Evolutionary conservation across 2,888 invertebrate species (phyloP), one percentile per base, ranked within the genome.

Genomic region (Craniophora ligustri): DNA sequence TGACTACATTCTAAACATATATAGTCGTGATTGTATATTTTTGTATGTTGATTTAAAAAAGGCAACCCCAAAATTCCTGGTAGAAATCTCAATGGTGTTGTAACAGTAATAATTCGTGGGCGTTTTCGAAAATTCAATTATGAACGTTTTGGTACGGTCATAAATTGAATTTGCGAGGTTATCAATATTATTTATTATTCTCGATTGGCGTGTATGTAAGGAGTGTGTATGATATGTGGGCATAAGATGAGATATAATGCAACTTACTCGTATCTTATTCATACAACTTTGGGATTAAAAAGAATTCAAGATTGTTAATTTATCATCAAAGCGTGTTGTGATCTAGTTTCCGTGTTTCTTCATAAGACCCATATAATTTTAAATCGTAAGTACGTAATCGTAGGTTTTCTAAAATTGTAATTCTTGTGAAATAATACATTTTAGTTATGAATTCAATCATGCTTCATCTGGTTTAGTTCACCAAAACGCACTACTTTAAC

Each of bases 141-240:
- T 57, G 59, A 57, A 54, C 46, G 40, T 64, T 75, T 73, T 70
- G 71, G 66, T 57, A 35, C 68, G 70, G 59, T 73, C 69, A 67
- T 77, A 80, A 78, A 81, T 81, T 80, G 74, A 75, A 76, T 77
- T 77, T 69, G 71, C 66, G 51, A 61, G 65, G 69, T 77, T 75
- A 67, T 55, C 65, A 55, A 72, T 75, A 71, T 60, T 57, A 66
- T 67, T 63, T 49, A 66, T 76, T 67, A 61, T 66, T 49, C 28
- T 49, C 31, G 36, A 34, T 19, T 44, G 26, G 0, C 26, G 6
- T 54, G 36, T 32, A 31, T 8, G 38, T 19, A 39, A 31, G 13
- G 15, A 16, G 39, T 40, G 15, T 47, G 35, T 45, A 31, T 51
- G 67, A 63, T 46, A 28, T 51, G 31, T 60, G 46, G 31, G 34